Percentiles rank a stretch among this genome's conserved stretches.
Evolutionary conservation across 1,140 invertebrate species (phyloP).

Genomic region (Acromyrmex heyeri): DNA sequence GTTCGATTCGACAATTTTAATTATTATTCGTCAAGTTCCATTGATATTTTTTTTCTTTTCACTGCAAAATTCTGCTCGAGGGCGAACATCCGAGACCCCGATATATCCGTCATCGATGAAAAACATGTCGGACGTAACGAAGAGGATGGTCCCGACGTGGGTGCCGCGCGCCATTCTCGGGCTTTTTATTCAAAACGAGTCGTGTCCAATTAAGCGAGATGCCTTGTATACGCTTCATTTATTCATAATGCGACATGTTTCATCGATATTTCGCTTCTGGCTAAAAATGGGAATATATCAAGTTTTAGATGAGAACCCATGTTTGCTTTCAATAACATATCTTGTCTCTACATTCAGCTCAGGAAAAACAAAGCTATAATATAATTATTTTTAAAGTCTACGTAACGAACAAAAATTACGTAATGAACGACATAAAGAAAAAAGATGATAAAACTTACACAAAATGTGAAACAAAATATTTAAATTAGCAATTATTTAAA

Average conservation of each 20-base stretch:
- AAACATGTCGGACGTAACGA: conserved; percentile 57
- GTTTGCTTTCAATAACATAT: not conserved
- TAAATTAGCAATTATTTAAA: not conserved
- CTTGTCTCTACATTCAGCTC: not conserved
- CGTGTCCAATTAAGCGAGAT: conserved; percentile 54
- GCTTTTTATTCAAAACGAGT: conserved; percentile 51
- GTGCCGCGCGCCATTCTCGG: conserved; percentile 21
- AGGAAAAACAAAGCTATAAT: not conserved
- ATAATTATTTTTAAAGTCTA: conserved; percentile 2
- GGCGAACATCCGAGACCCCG: conserved; percentile 5
- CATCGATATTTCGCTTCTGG: conserved; percentile 49
- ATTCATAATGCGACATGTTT: conserved; percentile 57
- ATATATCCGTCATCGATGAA: conserved; percentile 44
- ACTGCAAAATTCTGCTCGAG: conserved; percentile 24
- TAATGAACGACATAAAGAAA: not conserved
- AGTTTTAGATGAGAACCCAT: not conserved
- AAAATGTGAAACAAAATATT: not conserved
- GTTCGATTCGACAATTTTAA: conserved; percentile 26
- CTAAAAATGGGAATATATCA: not conserved
- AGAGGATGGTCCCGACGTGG: conserved; percentile 28
- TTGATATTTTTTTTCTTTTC: not conserved
- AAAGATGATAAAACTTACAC: not conserved
- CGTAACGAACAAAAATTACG: not conserved
- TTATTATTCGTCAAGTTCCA: conserved; percentile 22
- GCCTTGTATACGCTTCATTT: conserved; percentile 7